Percentiles rank a stretch among this genome's conserved stretches.
phyloP scores from a whole-genome alignment of 2,888 invertebrate species.

The Pandemis corylana region DNA sequence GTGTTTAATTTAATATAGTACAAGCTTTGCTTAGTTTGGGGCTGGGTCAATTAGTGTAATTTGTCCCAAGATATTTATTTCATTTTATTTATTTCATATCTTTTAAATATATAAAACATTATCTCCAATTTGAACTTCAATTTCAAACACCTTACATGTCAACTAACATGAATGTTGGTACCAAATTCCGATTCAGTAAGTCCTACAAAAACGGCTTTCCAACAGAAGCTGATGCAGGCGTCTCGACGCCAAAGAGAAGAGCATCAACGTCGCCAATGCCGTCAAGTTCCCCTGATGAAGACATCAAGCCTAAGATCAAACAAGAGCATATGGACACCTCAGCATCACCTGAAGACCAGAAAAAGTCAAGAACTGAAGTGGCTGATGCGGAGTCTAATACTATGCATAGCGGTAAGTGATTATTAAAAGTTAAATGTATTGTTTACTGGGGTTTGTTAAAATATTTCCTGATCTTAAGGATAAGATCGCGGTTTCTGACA shows the following conservation, averaged over 20 bases:
- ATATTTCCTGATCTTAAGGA: not conserved
- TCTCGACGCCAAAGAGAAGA: slow-evolving; percentile 86
- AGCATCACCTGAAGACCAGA: slow-evolving; percentile 87
- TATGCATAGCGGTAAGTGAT: slow-evolving; percentile 94
- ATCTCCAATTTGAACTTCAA: too few relatives aligned
- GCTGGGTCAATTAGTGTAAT: too few relatives aligned
- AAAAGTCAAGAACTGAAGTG: slow-evolving; percentile 92
- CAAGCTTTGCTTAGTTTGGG: too few relatives aligned
- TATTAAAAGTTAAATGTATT: not conserved
- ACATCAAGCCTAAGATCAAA: slow-evolving; percentile 85
- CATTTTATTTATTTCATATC: too few relatives aligned
- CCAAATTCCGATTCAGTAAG: not conserved
- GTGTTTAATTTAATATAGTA: too few relatives aligned
- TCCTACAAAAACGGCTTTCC: slow-evolving; percentile 7
- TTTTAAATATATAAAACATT: too few relatives aligned
- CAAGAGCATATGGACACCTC: slow-evolving; percentile 88
- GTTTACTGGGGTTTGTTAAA: not conserved
- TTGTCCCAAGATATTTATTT: too few relatives aligned
- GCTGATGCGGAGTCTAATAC: slow-evolving; percentile 96
- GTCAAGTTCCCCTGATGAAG: slow-evolving; percentile 81
- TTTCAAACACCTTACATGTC: too few relatives aligned
- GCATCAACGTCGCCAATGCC: slow-evolving; percentile 84
- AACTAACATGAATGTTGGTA: not conserved
- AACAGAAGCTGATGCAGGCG: slow-evolving; percentile 80
- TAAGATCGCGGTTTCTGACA: too few relatives aligned